Evolutionary conservation across 2,797 vertebrate genomes (phyloP).

Genomic region (Esox lucius): DNA sequence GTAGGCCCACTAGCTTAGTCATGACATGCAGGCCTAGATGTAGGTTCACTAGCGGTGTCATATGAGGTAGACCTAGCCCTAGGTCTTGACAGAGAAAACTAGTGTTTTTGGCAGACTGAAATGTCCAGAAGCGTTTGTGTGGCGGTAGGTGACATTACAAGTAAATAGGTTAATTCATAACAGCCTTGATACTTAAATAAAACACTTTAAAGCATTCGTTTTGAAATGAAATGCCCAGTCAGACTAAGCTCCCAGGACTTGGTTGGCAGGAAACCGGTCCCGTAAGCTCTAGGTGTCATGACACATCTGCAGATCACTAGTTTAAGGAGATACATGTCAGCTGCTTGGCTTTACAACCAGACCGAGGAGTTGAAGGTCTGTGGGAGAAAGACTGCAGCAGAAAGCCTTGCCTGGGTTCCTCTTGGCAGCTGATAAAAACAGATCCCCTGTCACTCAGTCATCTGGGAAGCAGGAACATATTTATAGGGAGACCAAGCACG

Average conservation of each 20-base stretch:
- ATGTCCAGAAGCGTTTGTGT: neutral
- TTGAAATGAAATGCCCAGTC: neutral
- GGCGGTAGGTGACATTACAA: neutral
- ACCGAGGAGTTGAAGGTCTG: conserved; percentile 2
- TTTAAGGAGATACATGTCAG: neutral
- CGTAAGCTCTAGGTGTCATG: neutral
- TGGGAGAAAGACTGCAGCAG: neutral
- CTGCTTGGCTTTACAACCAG: neutral
- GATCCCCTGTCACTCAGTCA: conserved; percentile 1
- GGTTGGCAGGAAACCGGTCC: too few species aligned
- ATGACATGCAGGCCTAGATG: neutral
- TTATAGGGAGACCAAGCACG: neutral
- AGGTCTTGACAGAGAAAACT: neutral
- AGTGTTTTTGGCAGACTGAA: neutral
- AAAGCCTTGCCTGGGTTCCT: neutral
- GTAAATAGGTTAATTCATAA: too few species aligned
- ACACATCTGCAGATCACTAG: neutral
- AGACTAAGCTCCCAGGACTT: too few species aligned
- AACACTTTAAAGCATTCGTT: neutral
- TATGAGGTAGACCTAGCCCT: too few species aligned
- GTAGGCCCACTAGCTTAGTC: neutral
- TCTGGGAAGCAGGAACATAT: neutral
- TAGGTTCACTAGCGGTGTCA: too few species aligned
- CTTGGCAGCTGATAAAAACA: conserved; percentile 7
- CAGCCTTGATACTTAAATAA: neutral